Conservation (phyloP, 2,888 invertebrate species). For the Campoplex nolae region DNA sequence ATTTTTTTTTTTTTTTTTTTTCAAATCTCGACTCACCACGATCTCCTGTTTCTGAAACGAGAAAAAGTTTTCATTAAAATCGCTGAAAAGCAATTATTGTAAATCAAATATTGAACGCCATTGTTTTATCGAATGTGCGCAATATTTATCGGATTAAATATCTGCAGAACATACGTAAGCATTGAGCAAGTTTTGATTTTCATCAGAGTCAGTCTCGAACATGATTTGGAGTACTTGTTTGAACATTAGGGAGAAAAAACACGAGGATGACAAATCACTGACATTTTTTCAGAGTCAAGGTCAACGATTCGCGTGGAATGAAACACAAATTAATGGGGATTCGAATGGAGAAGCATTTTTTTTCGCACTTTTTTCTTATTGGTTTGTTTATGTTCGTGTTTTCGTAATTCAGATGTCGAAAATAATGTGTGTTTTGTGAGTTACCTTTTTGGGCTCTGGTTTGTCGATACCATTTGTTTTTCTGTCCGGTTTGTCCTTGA, state of each 20-base stretch:
- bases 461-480: conserved; percentile 83
- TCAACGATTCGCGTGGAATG: background rate
- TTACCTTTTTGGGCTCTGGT: conserved; percentile 81
- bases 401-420: background rate
- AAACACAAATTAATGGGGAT: background rate
- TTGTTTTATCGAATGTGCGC: background rate
- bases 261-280: background rate
- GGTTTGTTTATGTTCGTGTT: background rate
- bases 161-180: conserved; percentile 46
- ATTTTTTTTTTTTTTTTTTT: conserved; percentile 19
- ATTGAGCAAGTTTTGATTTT: conserved; percentile 18
- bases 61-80: conserved; percentile 55
- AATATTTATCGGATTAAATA: background rate
- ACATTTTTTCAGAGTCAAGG: background rate
- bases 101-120: background rate
- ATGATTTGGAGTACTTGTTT: background rate
- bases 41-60: conserved; percentile 80
- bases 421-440: conserved; percentile 48
- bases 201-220: background rate
- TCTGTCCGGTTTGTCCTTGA: conserved; percentile 80
- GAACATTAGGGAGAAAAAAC: background rate
- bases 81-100: background rate
- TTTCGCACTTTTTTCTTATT: background rate
- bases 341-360: background rate
- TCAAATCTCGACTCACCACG: conserved; percentile 74